phyloP scores from a whole-genome alignment of 2,113 vertebrate genomes.

The Amblyornis subalaris region DNA sequence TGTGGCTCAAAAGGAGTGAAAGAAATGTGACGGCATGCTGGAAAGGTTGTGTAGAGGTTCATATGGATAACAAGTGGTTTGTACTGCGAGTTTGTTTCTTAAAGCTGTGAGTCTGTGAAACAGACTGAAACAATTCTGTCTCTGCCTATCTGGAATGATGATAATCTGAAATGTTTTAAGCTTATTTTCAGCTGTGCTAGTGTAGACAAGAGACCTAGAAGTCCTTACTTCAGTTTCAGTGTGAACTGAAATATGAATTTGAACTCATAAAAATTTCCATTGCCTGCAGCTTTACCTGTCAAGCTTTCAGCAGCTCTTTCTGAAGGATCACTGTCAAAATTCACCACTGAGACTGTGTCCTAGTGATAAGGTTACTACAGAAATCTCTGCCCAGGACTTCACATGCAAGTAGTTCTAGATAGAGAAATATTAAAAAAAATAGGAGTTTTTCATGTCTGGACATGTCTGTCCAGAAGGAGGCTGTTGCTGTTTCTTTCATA shows the following conservation, averaged over 20 bases:
- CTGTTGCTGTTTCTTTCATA: background rate
- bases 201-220: background rate
- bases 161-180: background rate
- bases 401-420: background rate
- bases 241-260: background rate
- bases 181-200: background rate
- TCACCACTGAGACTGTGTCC: background rate
- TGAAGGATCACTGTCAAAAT: background rate
- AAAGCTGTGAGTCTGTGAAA: background rate
- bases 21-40: background rate
- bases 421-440: background rate
- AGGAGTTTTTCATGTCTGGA: background rate
- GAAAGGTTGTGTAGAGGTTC: background rate
- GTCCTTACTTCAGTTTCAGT: background rate
- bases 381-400: background rate
- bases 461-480: background rate
- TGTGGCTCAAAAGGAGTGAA: background rate
- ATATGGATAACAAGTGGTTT: background rate
- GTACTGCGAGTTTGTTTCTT: background rate
- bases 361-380: background rate
- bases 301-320: background rate
- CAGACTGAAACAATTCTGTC: background rate
- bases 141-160: background rate
- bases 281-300: background rate
- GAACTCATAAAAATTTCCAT: background rate